Evolutionary conservation across 2,888 invertebrate species (phyloP), one percentile per base, ranked within the genome.

Genomic region (Griposia aprilina): DNA sequence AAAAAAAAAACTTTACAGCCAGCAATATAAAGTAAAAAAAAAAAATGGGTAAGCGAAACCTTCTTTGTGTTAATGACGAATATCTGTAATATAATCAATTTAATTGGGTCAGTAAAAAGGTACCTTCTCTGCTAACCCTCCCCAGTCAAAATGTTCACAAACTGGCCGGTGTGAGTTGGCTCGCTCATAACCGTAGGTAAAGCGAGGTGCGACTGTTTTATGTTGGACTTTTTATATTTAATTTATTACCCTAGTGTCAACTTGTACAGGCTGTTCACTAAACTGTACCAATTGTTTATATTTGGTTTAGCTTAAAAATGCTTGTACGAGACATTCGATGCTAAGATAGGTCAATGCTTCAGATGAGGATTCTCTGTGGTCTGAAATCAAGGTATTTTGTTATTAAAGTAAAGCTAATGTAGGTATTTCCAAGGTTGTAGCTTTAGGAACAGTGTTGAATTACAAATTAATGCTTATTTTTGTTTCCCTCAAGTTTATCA

Each of bases 131-230:
- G 63, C 26, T 67, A 52, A 62, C 36, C 48, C 52, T 62, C 60
- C 2, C 2, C 17, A 41, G 48, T 30, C 6, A 60, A 52, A 63
- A n/a, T 26, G 41, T 23, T 17, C 50, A 55, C 26, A 30, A 71
- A 17, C 11, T 41, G 85, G 82, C 63, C 36, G 30, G 59, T 88
- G 69, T 87, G 88, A 82, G 84, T 76, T 60, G 50, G 30, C 59
- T 48, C 67, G 68, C 77, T 73, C 83, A 88, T 85, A 79, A 79
- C 80, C 80, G 81, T 72, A 70, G 90, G 85, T 90, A 91, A 90
- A 91, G 84, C 82, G 87, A 91, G 91, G 91, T 92, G 91, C 88
- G 90, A 92, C 92, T 90, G 88, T 90, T 92, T 92, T 90, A 91
- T 89, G 90, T 86, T 88, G 78, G 85, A 89, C 87, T 92, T 91